Conservation (phyloP, 2,888 invertebrate species). For the Entomobrya proxima region DNA sequence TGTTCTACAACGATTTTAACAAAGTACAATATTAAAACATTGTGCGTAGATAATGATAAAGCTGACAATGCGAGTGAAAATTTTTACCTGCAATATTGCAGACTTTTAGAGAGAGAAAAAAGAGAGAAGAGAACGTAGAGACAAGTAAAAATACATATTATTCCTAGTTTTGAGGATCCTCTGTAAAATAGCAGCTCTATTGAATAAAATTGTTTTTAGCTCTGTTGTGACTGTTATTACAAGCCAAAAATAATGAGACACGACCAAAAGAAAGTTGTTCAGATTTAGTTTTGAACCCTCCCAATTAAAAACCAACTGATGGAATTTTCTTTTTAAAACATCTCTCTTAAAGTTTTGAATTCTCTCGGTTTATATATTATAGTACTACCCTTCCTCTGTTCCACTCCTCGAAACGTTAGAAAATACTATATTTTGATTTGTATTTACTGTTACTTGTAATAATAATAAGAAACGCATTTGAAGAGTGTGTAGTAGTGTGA, state of each 20-base stretch:
- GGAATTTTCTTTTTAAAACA: too few species aligned
- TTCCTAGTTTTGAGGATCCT: too few species aligned
- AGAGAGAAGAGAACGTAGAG: too few species aligned
- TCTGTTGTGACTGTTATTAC: too few species aligned
- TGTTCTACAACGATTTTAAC: background rate
- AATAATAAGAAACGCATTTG: conserved; percentile 5
- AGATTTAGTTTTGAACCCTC: too few species aligned
- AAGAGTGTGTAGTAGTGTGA: background rate
- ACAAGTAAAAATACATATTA: too few species aligned
- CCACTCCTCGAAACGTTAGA: conserved; percentile 1
- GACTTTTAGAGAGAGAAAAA: background rate
- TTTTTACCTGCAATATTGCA: background rate
- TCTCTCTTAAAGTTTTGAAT: background rate
- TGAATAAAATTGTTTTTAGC: too few species aligned
- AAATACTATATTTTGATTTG: background rate
- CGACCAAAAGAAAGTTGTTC: too few species aligned
- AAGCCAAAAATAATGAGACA: too few species aligned
- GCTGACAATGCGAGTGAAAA: conserved; percentile 19
- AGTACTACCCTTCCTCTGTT: conserved; percentile 12
- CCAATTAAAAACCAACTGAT: too few species aligned
- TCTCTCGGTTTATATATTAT: background rate
- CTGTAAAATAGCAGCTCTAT: too few species aligned
- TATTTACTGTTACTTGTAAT: too few species aligned
- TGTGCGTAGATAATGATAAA: conserved; percentile 16
- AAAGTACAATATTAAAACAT: conserved; percentile 11